Evolutionary conservation across 1,140 invertebrate species (phyloP).

Genomic region (Psix sp.): DNA sequence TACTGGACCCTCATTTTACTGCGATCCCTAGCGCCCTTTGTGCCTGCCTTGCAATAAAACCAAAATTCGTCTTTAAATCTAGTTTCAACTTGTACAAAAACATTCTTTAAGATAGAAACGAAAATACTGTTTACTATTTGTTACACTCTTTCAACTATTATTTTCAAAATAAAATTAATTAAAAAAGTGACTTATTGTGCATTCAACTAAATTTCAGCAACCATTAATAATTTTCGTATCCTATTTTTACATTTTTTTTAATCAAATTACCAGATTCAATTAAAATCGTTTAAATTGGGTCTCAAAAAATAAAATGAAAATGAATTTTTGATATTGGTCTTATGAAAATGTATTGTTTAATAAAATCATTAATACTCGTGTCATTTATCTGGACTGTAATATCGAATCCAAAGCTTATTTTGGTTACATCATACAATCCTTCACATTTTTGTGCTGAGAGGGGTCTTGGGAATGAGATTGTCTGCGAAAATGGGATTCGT

Average conservation of each 20-base stretch:
- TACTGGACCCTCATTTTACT: constrained; percentile 65
- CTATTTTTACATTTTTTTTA: too few relatives aligned
- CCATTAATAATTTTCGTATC: too few relatives aligned
- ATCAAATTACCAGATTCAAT: too few relatives aligned
- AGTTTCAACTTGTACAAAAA: constrained; percentile 37
- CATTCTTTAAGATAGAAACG: constrained; percentile 23
- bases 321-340: too few relatives aligned
- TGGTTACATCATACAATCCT: constrained; percentile 43
- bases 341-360: too few relatives aligned
- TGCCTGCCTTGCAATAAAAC: constrained; percentile 30
- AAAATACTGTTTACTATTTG: constrained; percentile 3
- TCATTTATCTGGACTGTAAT: not conserved
- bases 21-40: constrained; percentile 41
- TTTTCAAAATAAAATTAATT: too few relatives aligned
- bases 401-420: constrained; percentile 3
- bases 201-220: too few relatives aligned
- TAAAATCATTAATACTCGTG: too few relatives aligned
- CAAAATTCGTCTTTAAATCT: constrained; percentile 36
- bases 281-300: too few relatives aligned
- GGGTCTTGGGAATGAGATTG: constrained; percentile 50
- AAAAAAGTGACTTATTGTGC: too few relatives aligned
- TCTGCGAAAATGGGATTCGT: constrained; percentile 51
- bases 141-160: too few relatives aligned
- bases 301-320: too few relatives aligned
- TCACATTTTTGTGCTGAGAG: constrained; percentile 30